Conservation (phyloP, 2,113 vertebrate genomes). For the Clarias batrachus region DNA sequence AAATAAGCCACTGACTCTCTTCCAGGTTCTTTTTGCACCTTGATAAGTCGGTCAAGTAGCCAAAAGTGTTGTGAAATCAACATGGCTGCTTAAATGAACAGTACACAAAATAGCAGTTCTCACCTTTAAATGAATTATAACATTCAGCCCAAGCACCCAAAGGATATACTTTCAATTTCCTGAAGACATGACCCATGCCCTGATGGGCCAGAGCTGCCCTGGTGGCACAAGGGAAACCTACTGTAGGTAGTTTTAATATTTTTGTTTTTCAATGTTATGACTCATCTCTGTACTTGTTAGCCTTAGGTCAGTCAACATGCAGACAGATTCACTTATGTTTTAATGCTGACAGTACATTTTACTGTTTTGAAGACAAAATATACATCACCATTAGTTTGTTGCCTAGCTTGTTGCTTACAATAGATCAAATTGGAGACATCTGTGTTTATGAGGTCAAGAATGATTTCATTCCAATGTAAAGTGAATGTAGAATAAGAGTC, state of each 20-base stretch:
- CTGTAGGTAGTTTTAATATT: too few species aligned
- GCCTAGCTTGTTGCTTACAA: not conserved
- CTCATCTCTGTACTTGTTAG: not conserved
- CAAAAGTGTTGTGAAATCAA: too few species aligned
- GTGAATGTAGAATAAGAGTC: not conserved
- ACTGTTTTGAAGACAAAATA: not conserved
- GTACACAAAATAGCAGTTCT: too few species aligned
- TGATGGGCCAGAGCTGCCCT: too few species aligned
- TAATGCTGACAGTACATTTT: not conserved
- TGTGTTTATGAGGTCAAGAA: not conserved
- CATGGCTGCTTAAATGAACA: too few species aligned
- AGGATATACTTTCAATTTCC: too few species aligned
- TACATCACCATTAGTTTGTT: not conserved
- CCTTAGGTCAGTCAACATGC: not conserved
- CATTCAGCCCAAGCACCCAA: too few species aligned
- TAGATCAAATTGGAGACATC: not conserved
- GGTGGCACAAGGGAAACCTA: too few species aligned
- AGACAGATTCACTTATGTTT: not conserved
- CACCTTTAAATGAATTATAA: too few species aligned
- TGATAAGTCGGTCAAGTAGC: too few species aligned
- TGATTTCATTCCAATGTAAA: not conserved
- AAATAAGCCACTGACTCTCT: not conserved
- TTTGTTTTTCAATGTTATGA: too few species aligned
- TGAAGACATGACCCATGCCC: too few species aligned
- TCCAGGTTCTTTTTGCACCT: not conserved